Percentiles rank a stretch among this genome's conserved stretches.
Evolutionary conservation across 2,113 vertebrate species (phyloP).

Genomic region (Carollia perspicillata): DNA sequence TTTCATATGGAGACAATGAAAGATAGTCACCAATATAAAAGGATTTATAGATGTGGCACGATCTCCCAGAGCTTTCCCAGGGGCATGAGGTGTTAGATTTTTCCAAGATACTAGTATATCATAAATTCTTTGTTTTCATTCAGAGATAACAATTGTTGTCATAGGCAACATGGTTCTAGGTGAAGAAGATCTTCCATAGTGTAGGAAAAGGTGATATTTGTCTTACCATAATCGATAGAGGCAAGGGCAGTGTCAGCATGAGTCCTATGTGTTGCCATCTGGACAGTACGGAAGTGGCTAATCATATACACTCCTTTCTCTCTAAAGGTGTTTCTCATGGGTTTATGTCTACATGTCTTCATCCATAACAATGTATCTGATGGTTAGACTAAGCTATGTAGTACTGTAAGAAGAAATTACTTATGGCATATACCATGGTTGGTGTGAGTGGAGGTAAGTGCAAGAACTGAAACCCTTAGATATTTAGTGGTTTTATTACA

Average conservation of each 20-base stretch:
- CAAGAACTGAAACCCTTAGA: background rate
- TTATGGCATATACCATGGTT: background rate
- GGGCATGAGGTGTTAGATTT: background rate
- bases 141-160: background rate
- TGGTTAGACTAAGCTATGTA: background rate
- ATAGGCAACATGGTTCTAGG: background rate
- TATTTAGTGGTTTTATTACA: slow-evolving; percentile 4
- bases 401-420: background rate
- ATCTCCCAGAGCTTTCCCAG: background rate
- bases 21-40: background rate
- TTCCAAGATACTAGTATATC: background rate
- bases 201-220: background rate
- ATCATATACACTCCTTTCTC: background rate
- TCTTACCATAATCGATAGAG: background rate
- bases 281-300: background rate
- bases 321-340: background rate
- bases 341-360: background rate
- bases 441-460: background rate
- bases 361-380: background rate
- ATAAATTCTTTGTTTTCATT: slow-evolving; percentile 9
- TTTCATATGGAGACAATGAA: background rate
- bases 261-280: background rate
- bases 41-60: background rate
- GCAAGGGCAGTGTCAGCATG: background rate
- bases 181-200: background rate